Evolutionary conservation across 2,113 vertebrate species (phyloP), one percentile per base, ranked within the genome.

Genomic region (Ariopsis seemanni): DNA sequence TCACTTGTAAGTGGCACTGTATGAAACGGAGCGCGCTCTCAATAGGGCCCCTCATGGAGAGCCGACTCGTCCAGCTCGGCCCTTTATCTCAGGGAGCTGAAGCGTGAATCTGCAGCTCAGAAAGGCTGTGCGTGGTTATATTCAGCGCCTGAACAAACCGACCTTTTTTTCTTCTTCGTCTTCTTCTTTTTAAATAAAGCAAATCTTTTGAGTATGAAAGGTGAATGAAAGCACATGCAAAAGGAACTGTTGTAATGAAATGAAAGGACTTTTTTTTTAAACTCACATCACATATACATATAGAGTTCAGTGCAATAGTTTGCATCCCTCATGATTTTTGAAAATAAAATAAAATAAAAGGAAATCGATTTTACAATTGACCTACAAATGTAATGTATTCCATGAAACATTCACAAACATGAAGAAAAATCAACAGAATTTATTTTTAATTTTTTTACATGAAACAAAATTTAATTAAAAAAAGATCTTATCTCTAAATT

Each of bases 41-140:
- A 97, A 96, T 97, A 97, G 97, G 95, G 96, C 96, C 95, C 96
- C 95, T 94, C 96, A 96, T 79, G 30, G 86, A 84, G 87, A 85
- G 89, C 84, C 58, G 87, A 81, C 80, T 85, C 78, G 62, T 96
- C 96, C 97, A 96, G 97, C 97, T 98, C 97, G 48, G 69, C 55
- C 88, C 93, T 95, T 99, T 99, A 98, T 99, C 96, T 95, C 96
- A 96, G 96, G 95, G 95, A 97, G 98, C 96, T 97, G 96, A 97
- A 97, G 98, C 98, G 98, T 99, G 97, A 99, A 98, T 98, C 62
- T 97, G 34, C 96, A 96, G 97, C 95, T 93, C 95, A 95, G 96
- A 96, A 96, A 97, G 96, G 97, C 97, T 97, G 96, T 96, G 96
- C 97, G 97, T 97, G 97, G 97, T 99, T 99, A 98, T 98, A 98